phyloP scores from a whole-genome alignment of 2,113 vertebrate species.

The Siphamia tubifer region DNA sequence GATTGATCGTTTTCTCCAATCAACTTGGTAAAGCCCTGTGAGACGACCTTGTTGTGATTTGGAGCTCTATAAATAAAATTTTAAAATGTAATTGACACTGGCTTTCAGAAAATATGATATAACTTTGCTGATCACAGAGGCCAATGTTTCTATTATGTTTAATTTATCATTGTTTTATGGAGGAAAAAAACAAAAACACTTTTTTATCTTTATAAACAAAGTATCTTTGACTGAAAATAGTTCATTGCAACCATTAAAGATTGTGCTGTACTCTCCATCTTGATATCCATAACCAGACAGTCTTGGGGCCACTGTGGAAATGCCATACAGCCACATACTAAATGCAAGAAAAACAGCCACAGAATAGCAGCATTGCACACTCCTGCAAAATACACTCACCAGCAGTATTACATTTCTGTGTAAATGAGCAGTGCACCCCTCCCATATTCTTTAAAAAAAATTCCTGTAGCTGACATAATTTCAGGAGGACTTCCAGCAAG shows the following conservation, averaged over 20 bases:
- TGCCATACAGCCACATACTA: constrained; percentile 27
- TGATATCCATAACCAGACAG: constrained; percentile 25
- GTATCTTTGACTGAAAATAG: too few species aligned
- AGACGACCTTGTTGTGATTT: too few species aligned
- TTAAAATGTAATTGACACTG: too few species aligned
- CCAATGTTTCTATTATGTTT: too few species aligned
- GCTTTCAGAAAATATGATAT: too few species aligned
- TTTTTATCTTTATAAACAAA: too few species aligned
- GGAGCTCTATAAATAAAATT: too few species aligned
- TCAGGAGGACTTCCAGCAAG: constrained; percentile 46
- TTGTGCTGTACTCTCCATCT: constrained; percentile 12
- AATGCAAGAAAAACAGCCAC: constrained; percentile 56
- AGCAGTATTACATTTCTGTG: constrained; percentile 57
- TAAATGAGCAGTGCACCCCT: constrained; percentile 50
- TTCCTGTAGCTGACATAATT: constrained; percentile 50
- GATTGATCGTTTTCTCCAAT: too few species aligned
- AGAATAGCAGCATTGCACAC: constrained; percentile 29
- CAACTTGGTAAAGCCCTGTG: too few species aligned
- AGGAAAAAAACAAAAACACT: too few species aligned
- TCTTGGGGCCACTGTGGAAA: constrained; percentile 47
- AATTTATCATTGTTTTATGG: too few species aligned
- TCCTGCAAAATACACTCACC: constrained; percentile 26
- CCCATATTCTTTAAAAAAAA: constrained; percentile 45
- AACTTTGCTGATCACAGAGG: too few species aligned
- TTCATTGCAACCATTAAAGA: background rate